Evolutionary conservation across 2,888 invertebrate genomes (phyloP).

Genomic region (Rhagonycha fulva): DNA sequence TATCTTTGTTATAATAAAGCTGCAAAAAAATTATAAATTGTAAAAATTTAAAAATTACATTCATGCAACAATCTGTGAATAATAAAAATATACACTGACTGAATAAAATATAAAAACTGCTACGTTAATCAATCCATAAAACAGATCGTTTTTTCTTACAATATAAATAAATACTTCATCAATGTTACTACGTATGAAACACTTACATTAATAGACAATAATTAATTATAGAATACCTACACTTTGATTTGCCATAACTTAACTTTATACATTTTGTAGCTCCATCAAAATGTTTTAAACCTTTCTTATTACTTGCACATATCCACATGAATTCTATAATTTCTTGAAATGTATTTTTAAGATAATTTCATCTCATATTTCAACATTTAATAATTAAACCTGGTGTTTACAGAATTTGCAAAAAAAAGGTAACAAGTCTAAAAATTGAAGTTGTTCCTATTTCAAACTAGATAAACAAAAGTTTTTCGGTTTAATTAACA

Average conservation of each 20-base stretch:
- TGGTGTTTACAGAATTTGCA: not conserved
- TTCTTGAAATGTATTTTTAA: not conserved
- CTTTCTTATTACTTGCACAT: not conserved
- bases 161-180: slow-evolving; percentile 26
- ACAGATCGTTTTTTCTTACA: slow-evolving; percentile 5
- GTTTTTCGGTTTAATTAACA: not conserved
- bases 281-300: not conserved
- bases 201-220: slow-evolving; percentile 22
- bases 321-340: not conserved
- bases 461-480: no score
- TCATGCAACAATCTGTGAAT: not conserved
- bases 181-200: slow-evolving; percentile 25
- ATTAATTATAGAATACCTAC: slow-evolving; percentile 7
- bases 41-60: not conserved
- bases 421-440: not conserved
- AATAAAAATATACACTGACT: not conserved
- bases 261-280: not conserved
- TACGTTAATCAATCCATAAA: slow-evolving; percentile 1
- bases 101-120: not conserved
- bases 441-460: not conserved
- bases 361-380: not conserved
- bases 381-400: not conserved
- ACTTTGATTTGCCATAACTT: not conserved
- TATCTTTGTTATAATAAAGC: not conserved
- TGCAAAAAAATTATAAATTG: not conserved